phyloP scores from a whole-genome alignment of 2,113 vertebrate genomes.

The Plectropomus leopardus region DNA sequence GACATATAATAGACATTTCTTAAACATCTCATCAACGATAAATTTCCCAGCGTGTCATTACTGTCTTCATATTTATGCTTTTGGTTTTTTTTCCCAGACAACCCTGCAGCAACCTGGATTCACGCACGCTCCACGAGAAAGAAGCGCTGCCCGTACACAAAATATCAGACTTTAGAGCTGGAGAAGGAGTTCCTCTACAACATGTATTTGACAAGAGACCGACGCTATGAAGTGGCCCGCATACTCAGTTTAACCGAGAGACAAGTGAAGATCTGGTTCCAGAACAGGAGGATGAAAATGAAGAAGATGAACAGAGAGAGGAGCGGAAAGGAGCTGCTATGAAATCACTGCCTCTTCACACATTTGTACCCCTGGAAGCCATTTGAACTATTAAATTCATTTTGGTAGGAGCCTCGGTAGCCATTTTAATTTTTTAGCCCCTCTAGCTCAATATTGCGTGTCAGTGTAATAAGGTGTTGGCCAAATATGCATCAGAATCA shows the following conservation, averaged over 20 bases:
- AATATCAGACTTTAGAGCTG: constrained; percentile 98
- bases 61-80: not conserved
- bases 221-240: constrained; percentile 96
- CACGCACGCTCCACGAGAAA: constrained; percentile 97
- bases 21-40: too few species aligned
- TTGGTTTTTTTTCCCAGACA: constrained; percentile 83
- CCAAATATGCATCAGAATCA: constrained; percentile 3
- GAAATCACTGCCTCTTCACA: constrained; percentile 29
- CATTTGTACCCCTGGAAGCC: constrained; percentile 41
- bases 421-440: constrained; percentile 23
- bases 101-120: constrained; percentile 98
- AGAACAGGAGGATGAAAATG: constrained; percentile 99
- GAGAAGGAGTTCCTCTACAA: constrained; percentile 99
- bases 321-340: constrained; percentile 89
- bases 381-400: constrained; percentile 42
- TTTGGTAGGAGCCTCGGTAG: constrained; percentile 44
- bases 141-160: constrained; percentile 98
- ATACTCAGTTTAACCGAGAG: constrained; percentile 98
- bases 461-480: constrained; percentile 2
- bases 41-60: too few species aligned
- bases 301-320: constrained; percentile 99
- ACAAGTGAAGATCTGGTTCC: constrained; percentile 99
- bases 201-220: constrained; percentile 98
- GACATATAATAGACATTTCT: too few species aligned
- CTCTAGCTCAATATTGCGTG: not conserved